Conservation (phyloP, 2,888 invertebrate species). For the Metacarcinus magister region DNA sequence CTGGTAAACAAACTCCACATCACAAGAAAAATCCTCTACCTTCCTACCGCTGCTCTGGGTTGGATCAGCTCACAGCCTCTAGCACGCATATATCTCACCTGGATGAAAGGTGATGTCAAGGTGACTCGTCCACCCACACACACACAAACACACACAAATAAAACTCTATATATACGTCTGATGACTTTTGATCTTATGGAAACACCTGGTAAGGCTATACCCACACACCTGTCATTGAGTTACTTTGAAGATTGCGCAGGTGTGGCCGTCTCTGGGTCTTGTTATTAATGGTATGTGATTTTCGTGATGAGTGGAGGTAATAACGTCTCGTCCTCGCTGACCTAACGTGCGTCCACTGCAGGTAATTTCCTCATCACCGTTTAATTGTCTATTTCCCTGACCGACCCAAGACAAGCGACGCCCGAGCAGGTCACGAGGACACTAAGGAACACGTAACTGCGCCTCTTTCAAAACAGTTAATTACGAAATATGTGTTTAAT, state of each 20-base stretch:
- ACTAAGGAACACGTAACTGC: background rate
- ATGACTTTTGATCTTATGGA: background rate
- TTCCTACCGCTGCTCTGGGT: background rate
- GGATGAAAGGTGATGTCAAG: background rate
- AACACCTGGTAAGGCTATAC: background rate
- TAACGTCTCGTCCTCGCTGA: background rate
- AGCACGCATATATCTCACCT: background rate
- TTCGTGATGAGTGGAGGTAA: background rate
- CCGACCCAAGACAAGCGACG: background rate
- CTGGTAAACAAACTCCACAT: background rate
- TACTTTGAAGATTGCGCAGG: background rate
- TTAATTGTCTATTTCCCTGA: conserved; percentile 1
- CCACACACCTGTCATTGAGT: conserved; percentile 4
- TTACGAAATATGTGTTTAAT: background rate
- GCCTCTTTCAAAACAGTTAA: background rate
- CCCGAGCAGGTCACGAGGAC: background rate
- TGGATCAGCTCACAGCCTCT: background rate
- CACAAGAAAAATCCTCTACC: background rate
- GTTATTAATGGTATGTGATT: background rate
- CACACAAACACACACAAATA: too few species aligned
- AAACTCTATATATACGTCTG: too few species aligned
- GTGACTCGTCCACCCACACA: too few species aligned
- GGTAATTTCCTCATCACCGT: background rate
- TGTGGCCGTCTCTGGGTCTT: background rate
- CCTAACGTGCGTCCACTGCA: background rate